Evolutionary conservation across 2,888 invertebrate species (phyloP), one percentile per base, ranked within the genome.

Genomic region (Dynastes maya): DNA sequence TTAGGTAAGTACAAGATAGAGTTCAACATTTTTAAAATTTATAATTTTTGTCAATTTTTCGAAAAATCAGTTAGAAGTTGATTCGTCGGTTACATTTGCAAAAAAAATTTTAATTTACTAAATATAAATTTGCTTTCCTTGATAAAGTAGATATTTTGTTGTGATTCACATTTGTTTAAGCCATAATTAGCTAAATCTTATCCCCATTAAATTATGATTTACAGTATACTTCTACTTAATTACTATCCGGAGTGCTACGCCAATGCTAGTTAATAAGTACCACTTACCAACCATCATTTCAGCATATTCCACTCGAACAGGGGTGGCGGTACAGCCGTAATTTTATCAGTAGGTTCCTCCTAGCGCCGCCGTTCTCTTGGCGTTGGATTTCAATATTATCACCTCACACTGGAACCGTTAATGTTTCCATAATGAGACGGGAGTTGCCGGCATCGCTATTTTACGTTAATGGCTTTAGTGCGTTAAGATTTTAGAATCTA

Each of bases 401-500:
- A 72, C 64, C 77, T 78, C 72, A 70, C 77, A 61, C 76, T 74
- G 65, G 71, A 58, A 67, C 75, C 75, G 51, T 80, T 80, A 80
- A 80, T 74, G 80, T 75, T 76, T 78, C 75, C 67, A 65, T 80
- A 80, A 80, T 78, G 78, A 78, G 78, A 58, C 27, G 61, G 67
- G 55, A 55, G 72, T 72, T 32, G n/a, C 58, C 22, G 32, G 76
- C 68, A 80, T 45, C 22, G 45, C 80, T 80, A 78, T 71, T 78
- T 78, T 75, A 70, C 71, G 63, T 74, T 80, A 80, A 80, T 80
- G 78, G 80, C 78, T 78, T 78, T 78, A 70, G 78, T 80, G 74
- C 70, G 77, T 77, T 63, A 32, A 49, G 29, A 22, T 45, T 67
- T 8, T 67, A 67, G 5, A 16, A 13, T 64, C 32, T 64, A 64